phyloP scores from a whole-genome alignment of 2,888 invertebrate species.

The Nyleta sp. region DNA sequence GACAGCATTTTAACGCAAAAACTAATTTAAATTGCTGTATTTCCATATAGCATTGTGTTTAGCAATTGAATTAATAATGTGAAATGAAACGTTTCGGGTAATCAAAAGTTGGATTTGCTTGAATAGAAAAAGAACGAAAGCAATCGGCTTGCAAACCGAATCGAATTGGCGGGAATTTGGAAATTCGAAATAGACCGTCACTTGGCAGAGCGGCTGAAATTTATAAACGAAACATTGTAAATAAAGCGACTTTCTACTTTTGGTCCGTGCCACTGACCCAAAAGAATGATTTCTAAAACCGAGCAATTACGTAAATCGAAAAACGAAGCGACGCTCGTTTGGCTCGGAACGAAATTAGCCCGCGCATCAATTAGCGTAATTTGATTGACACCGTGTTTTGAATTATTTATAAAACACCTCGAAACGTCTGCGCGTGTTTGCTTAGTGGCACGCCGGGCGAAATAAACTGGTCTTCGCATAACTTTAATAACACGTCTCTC shows the following conservation, averaged over 20 bases:
- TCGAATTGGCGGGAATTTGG: too few relatives aligned
- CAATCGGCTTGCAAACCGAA: too few relatives aligned
- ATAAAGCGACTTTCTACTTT: constrained; percentile 21
- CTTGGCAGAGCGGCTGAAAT: background rate
- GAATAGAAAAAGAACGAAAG: too few relatives aligned
- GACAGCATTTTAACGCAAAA: too few relatives aligned
- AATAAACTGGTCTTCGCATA: constrained; percentile 30
- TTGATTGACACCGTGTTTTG: constrained; percentile 48
- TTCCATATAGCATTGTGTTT: too few relatives aligned
- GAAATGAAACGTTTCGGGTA: too few relatives aligned
- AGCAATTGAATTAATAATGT: too few relatives aligned
- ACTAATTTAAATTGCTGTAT: too few relatives aligned
- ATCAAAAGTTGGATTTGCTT: too few relatives aligned
- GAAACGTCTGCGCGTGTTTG: constrained; percentile 25
- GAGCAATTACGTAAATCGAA: constrained; percentile 12
- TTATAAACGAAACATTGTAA: constrained; percentile 13
- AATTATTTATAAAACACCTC: constrained; percentile 49
- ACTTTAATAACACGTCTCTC: constrained; percentile 30
- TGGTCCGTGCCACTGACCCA: constrained; percentile 34
- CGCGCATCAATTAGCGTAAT: constrained; percentile 20
- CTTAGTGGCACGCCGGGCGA: constrained; percentile 23
- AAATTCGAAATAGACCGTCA: background rate
- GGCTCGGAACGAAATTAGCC: constrained; percentile 22
- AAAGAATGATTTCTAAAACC: constrained; percentile 34
- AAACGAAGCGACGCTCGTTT: background rate